phyloP scores from a whole-genome alignment of 1,140 invertebrate genomes.

The Trinorchestia longiramus region DNA sequence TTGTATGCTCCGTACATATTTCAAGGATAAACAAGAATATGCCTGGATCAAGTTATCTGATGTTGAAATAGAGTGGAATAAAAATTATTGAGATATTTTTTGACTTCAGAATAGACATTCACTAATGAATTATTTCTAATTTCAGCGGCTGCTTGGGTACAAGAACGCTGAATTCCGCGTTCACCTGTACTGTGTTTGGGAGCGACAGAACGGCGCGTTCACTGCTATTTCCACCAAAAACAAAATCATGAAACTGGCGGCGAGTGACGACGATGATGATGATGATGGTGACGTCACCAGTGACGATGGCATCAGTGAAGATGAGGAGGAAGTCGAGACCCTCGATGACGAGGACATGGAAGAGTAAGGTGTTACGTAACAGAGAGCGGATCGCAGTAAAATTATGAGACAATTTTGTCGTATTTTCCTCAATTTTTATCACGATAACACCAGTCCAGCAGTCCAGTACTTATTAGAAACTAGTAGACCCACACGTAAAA shows the following conservation, averaged over 20 bases:
- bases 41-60: too few species aligned
- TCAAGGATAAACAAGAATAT: too few species aligned
- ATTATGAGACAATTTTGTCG: neutral
- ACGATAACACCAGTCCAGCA: too few species aligned
- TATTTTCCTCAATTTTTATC: neutral
- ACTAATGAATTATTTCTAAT: neutral
- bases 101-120: neutral
- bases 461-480: too few species aligned
- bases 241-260: neutral
- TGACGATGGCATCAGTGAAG: conserved; percentile 45
- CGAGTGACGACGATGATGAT: neutral
- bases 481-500: too few species aligned
- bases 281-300: conserved; percentile 15
- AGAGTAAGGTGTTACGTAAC: neutral
- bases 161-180: conserved; percentile 57
- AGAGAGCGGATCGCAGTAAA: neutral
- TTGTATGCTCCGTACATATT: too few species aligned
- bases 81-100: neutral
- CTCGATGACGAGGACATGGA: conserved; percentile 9
- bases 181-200: conserved; percentile 48
- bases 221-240: conserved; percentile 26
- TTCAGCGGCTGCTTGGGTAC: conserved; percentile 50
- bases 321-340: neutral
- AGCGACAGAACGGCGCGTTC: neutral
- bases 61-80: too few species aligned